Percentiles rank a stretch among this genome's conserved stretches.
These are phyloP conservation scores for Dryoscopus gambensis DNA, from an alignment of 2,113 vertebrate species.

Conservation along the genomic window DNA sequence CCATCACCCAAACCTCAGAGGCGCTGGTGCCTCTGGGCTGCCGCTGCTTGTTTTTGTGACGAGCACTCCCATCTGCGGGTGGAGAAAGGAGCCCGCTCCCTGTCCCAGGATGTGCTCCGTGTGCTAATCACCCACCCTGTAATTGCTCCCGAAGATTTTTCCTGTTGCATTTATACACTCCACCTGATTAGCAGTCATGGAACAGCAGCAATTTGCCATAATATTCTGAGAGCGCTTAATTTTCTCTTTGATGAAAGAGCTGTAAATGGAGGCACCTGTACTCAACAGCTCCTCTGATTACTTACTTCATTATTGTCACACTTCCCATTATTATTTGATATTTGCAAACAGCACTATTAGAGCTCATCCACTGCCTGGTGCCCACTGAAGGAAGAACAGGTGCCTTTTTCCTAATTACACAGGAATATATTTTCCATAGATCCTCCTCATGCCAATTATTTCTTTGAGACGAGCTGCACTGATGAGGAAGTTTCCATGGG, in stretches of 20 bases:
- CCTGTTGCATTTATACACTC: conserved; percentile 31
- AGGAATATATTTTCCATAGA: neutral
- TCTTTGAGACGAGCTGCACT: neutral
- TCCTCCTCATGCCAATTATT: neutral
- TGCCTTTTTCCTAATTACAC: neutral
- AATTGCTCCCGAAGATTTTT: conserved; percentile 23
- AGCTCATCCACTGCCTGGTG: conserved; percentile 11
- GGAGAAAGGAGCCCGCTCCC: neutral
- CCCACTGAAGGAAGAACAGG: neutral
- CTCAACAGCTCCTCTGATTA: conserved; percentile 54
- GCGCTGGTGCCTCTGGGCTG: neutral
- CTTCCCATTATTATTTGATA: conserved; percentile 45
- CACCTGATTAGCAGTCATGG: conserved; percentile 51
- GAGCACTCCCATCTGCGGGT: neutral
- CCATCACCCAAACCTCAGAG: neutral
- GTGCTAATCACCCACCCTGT: neutral
- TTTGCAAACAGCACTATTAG: conserved; percentile 58
- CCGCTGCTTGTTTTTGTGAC: neutral
- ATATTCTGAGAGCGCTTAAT: conserved; percentile 65
- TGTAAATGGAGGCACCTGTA: conserved; percentile 64
- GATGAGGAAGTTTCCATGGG: neutral
- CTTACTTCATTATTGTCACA: conserved; percentile 39
- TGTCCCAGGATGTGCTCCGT: neutral
- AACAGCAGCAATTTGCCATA: conserved; percentile 60
- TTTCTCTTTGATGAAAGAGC: conserved; percentile 60